Percentiles rank a stretch among this genome's conserved stretches.
These are phyloP conservation scores for Aulostomus chinensis DNA, from an alignment of 2,797 vertebrate species.

Conservation along the genomic window DNA sequence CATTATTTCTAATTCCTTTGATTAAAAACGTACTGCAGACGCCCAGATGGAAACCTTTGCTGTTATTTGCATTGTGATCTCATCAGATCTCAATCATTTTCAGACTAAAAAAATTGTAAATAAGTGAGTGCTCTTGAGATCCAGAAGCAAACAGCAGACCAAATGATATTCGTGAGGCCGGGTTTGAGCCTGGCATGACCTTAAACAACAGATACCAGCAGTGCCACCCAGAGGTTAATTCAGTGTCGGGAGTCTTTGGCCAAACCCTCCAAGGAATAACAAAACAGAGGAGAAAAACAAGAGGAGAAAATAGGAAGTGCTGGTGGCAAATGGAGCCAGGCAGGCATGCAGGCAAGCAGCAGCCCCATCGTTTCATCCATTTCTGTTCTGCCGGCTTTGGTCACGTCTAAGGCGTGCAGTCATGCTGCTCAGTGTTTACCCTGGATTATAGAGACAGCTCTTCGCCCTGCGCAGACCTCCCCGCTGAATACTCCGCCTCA, in stretches of 20 bases:
- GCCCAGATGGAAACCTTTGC: conserved; percentile 8
- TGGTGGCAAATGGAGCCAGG: conserved; percentile 41
- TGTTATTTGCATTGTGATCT: conserved; percentile 18
- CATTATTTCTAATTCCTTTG: conserved; percentile 2
- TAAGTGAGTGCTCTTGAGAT: conserved; percentile 8
- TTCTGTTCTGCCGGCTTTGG: conserved; percentile 64
- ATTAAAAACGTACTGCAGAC: conserved; percentile 15
- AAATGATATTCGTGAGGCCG: conserved; percentile 38
- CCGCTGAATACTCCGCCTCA: conserved; percentile 70
- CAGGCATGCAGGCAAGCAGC: conserved; percentile 50
- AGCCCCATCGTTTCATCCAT: conserved; percentile 65
- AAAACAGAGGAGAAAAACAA: conserved; percentile 24
- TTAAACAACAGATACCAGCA: conserved; percentile 50
- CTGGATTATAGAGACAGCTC: conserved; percentile 76
- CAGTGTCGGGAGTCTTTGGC: conserved; percentile 42
- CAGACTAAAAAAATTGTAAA: conserved; percentile 12
- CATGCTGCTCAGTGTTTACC: conserved; percentile 79
- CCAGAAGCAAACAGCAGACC: conserved; percentile 33
- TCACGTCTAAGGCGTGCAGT: conserved; percentile 75
- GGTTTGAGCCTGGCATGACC: conserved; percentile 36
- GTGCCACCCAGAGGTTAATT: conserved; percentile 61
- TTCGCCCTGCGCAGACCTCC: conserved; percentile 63
- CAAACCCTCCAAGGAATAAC: conserved; percentile 43
- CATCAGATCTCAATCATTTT: conserved; percentile 16
- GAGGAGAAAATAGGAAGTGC: conserved; percentile 45